phyloP scores from a whole-genome alignment of 1,140 invertebrate species.

The Helicoverpa armigera region DNA sequence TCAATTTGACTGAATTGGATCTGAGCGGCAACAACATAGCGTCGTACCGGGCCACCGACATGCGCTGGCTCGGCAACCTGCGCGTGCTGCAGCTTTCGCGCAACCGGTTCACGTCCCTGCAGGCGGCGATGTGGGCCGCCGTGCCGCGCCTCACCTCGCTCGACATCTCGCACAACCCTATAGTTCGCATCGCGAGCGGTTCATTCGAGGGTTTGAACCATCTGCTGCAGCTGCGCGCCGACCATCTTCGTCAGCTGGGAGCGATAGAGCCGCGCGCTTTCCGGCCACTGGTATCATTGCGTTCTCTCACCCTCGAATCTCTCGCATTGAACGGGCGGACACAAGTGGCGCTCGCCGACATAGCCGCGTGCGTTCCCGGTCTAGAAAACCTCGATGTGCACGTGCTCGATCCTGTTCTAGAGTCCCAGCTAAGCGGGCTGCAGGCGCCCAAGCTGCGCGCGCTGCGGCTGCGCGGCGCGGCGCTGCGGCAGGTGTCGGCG shows the following conservation, averaged over 20 bases:
- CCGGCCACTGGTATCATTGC: constrained; percentile 88
- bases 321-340: constrained; percentile 87
- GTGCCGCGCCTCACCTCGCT: constrained; percentile 86
- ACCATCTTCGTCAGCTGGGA: constrained; percentile 83
- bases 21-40: constrained; percentile 90
- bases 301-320: constrained; percentile 88
- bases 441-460: constrained; percentile 91
- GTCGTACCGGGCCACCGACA: constrained; percentile 85
- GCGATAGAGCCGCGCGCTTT: constrained; percentile 89
- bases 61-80: constrained; percentile 87
- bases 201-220: constrained; percentile 81
- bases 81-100: constrained; percentile 88
- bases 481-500: constrained; percentile 89
- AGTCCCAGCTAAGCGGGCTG: constrained; percentile 88
- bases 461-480: constrained; percentile 91
- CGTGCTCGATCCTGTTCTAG: constrained; percentile 89
- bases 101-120: constrained; percentile 88
- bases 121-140: constrained; percentile 86
- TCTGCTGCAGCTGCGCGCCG: constrained; percentile 81
- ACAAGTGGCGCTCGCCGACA: constrained; percentile 88
- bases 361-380: constrained; percentile 85
- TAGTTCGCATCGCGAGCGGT: constrained; percentile 80
- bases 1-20: constrained; percentile 89
- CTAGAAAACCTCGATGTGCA: constrained; percentile 89
- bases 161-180: constrained; percentile 88